These are phyloP conservation scores for Bungarus multicinctus DNA, from an alignment of 2,113 vertebrate species.

Conservation along the genomic window DNA sequence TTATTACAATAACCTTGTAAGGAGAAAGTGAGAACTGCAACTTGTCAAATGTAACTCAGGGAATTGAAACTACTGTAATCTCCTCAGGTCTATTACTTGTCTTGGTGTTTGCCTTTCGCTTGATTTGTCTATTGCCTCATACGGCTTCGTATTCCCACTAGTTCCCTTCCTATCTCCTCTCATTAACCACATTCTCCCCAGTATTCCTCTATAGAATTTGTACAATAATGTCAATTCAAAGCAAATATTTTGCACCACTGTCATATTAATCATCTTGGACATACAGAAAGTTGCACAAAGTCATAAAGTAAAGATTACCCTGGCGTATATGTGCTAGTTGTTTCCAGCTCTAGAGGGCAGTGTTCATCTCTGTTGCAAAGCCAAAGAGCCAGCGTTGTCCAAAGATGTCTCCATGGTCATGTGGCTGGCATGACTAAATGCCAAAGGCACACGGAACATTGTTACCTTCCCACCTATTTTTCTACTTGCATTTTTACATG, in stretches of 20 bases:
- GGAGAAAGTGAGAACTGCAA: background rate
- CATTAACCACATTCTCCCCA: background rate
- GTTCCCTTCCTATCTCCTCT: background rate
- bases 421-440: too few species aligned
- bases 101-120: background rate
- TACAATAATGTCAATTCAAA: background rate
- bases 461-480: too few species aligned
- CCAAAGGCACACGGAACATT: too few species aligned
- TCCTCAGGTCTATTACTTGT: background rate
- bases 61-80: background rate
- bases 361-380: too few species aligned
- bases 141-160: background rate
- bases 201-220: constrained; percentile 1
- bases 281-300: background rate
- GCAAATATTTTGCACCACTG: background rate
- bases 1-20: background rate
- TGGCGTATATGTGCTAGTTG: too few species aligned
- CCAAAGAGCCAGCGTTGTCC: too few species aligned
- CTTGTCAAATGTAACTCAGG: background rate
- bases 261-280: background rate
- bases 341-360: too few species aligned
- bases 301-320: too few species aligned
- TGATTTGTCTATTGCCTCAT: background rate
- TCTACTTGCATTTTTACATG: too few species aligned
- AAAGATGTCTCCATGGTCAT: too few species aligned